These are phyloP conservation scores for Semaprochilodus insignis DNA, from an alignment of 2,797 vertebrate species.

Conservation along the genomic window DNA sequence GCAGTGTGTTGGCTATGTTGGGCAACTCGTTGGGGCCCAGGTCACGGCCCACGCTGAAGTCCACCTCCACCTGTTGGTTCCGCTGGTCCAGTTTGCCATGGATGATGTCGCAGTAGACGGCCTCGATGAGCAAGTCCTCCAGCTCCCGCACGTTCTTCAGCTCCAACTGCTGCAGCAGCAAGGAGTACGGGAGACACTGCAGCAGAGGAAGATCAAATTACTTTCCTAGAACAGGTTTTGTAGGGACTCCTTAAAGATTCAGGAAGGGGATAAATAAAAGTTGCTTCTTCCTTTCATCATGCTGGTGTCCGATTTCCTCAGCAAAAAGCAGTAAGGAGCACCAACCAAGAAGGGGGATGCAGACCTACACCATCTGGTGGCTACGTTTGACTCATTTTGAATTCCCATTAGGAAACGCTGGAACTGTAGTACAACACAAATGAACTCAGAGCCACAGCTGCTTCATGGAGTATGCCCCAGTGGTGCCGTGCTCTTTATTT, in stretches of 20 bases:
- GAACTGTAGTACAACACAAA: no score
- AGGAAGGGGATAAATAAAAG: neutral
- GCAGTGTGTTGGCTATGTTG: conserved; percentile 95
- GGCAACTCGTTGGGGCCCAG: conserved; percentile 97
- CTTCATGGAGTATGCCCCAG: no score
- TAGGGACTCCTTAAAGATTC: no score
- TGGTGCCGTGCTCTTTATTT: no score
- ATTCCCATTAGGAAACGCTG: no score
- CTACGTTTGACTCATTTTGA: neutral
- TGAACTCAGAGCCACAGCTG: no score
- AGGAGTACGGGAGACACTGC: conserved; percentile 97
- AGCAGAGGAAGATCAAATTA: neutral
- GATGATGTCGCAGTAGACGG: conserved; percentile 98
- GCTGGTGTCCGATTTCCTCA: neutral
- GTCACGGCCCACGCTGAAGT: conserved; percentile 97
- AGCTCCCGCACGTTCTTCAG: conserved; percentile 97
- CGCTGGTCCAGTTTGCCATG: conserved; percentile 98
- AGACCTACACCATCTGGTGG: neutral
- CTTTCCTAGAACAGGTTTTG: neutral
- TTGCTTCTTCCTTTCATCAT: neutral
- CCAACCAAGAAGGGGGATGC: neutral
- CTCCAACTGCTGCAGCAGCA: conserved; percentile 97
- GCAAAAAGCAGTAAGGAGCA: neutral
- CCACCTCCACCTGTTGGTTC: conserved; percentile 97
- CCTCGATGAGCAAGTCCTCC: conserved; percentile 98